Evolutionary conservation across 2,888 invertebrate genomes (phyloP).

Genomic region (Xestoiulus laeticollis): DNA sequence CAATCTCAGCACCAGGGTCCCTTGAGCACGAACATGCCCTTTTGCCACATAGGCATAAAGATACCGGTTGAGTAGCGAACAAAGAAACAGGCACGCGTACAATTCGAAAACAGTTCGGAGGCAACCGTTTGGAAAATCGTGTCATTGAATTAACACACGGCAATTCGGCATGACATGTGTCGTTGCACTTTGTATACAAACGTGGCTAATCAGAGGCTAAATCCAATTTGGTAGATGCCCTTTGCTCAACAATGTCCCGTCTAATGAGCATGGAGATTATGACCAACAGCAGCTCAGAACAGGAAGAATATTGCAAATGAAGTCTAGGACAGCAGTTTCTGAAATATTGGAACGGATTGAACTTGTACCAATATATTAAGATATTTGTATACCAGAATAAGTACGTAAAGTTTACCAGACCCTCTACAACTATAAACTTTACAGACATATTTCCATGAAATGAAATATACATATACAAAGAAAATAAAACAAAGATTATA

Average conservation of each 20-base stretch:
- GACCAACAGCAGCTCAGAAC: neutral
- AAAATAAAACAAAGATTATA: too few relatives aligned
- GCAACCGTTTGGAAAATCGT: constrained; percentile 6
- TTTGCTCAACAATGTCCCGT: neutral
- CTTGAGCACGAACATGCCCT: constrained; percentile 20
- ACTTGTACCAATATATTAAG: too few relatives aligned
- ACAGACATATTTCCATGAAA: too few relatives aligned
- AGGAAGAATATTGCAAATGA: neutral
- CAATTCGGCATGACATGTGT: neutral
- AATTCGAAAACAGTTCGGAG: constrained; percentile 24
- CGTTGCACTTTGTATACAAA: constrained; percentile 6
- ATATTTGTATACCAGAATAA: too few relatives aligned
- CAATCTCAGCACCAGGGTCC: neutral
- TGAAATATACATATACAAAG: too few relatives aligned
- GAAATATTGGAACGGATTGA: too few relatives aligned
- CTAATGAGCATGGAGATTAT: neutral
- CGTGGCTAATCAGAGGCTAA: neutral
- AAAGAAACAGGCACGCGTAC: neutral
- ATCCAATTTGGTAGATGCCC: neutral
- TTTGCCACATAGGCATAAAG: neutral
- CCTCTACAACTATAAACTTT: too few relatives aligned
- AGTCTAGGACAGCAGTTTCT: too few relatives aligned
- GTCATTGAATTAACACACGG: neutral
- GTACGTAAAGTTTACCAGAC: too few relatives aligned
- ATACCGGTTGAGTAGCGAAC: neutral